Evolutionary conservation across 1,140 invertebrate species (phyloP), one percentile per base, ranked within the genome.

Genomic region (Hypothenemus hampei): DNA sequence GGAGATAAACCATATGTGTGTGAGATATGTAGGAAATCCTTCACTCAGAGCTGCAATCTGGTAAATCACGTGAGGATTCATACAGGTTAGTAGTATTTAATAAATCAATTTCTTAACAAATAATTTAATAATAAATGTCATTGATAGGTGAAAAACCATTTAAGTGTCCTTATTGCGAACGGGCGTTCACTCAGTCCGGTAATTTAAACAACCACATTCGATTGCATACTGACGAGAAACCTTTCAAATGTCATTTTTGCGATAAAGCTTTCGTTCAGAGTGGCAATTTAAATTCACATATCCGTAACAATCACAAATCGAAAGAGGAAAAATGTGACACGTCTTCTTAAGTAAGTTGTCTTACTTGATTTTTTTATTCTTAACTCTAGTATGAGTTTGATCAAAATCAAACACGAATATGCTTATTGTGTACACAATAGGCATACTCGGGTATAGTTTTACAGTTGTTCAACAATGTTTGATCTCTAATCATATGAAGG

Each of bases 11-110:
- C 81, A 0, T 80, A 73, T 39, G 64, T 72, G 7, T 80, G 78
- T 53, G 65, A 75, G 0, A 50, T 72, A 4, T 81, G 79, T 49
- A 52, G 65, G 1, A 77, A 75, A 46, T 65, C 68, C 3, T 80
- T 80, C 52, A 75, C 78, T 0, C 78, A 79, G 50, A 74, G 75
- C 29, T 77, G 77, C 5, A 79, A 80, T 62, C 59, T 82, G 1
- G 63, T 76, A 1, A 80, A 78, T 62, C 81, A 82, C 52, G 58
- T 70, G n/a, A 73, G 77, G 35, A 78, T 80, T 52, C 80, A 81
- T 24, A 68, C 62, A 19, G 60, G 58, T 59, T 44, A 45, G 31
- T 39, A 10, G n/a, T n/a, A n/a, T n/a, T n/a, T n/a, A n/a, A n/a
- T n/a, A n/a, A n/a, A n/a, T n/a, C n/a, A n/a, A n/a, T n/a, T n/a